Evolutionary conservation across 2,797 vertebrate genomes (phyloP).

Genomic region (Amniataba percoides): DNA sequence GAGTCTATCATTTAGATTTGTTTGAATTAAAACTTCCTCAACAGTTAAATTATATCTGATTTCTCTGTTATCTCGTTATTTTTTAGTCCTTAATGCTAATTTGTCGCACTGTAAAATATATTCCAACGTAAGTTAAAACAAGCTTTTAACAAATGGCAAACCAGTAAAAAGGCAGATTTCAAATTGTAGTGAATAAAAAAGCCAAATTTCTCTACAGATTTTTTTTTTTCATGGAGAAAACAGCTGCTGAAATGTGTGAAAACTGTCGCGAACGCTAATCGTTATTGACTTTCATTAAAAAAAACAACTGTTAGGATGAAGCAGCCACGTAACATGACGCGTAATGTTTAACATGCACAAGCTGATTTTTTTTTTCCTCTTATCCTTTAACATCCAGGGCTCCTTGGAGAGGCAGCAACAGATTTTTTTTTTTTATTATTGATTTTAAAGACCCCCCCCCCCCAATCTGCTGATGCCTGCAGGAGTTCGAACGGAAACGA

Average conservation of each 20-base stretch:
- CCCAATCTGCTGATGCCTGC: constrained; percentile 54
- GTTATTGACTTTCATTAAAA: not conserved
- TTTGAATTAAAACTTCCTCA: too few species aligned
- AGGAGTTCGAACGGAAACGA: constrained; percentile 1
- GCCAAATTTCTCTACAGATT: not conserved
- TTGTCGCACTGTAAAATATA: too few species aligned
- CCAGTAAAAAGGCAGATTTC: too few species aligned
- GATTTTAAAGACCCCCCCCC: constrained; percentile 30
- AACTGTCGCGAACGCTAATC: not conserved
- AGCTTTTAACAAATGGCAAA: too few species aligned
- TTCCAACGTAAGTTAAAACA: too few species aligned
- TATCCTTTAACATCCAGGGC: too few species aligned
- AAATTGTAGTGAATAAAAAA: too few species aligned
- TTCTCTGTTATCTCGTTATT: too few species aligned
- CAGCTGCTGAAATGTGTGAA: not conserved
- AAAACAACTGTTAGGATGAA: too few species aligned
- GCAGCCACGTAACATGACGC: not conserved
- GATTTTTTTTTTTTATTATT: constrained; percentile 18
- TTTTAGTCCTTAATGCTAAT: too few species aligned
- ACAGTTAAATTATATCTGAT: too few species aligned
- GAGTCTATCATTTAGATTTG: too few species aligned
- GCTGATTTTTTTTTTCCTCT: not conserved
- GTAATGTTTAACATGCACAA: not conserved
- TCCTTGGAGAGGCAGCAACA: not conserved
- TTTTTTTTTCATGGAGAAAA: not conserved